These are phyloP conservation scores for Trichogramma dendrolimi DNA, from an alignment of 2,888 invertebrate species.

Conservation along the genomic window DNA sequence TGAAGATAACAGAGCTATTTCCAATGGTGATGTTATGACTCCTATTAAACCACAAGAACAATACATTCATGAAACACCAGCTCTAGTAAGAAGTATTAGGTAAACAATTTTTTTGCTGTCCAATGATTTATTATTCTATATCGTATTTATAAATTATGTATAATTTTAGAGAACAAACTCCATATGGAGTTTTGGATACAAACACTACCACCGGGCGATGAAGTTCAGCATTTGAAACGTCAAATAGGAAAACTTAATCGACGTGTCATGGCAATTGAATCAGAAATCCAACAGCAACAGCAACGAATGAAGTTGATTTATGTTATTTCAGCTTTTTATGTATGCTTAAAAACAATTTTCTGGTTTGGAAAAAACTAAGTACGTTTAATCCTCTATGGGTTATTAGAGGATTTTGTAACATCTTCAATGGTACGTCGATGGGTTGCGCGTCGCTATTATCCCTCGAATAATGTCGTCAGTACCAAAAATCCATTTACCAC, in stretches of 20 bases:
- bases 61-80: constrained; percentile 40
- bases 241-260: constrained; percentile 85
- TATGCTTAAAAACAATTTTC: constrained; percentile 78
- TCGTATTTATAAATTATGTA: constrained; percentile 4
- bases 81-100: constrained; percentile 42
- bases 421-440: constrained; percentile 15
- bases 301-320: constrained; percentile 84
- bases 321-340: constrained; percentile 78
- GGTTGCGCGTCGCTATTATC: neutral
- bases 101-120: constrained; percentile 24
- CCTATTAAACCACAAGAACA: constrained; percentile 30
- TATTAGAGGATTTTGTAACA: constrained; percentile 2
- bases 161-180: constrained; percentile 62
- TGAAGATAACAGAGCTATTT: constrained; percentile 55
- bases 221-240: constrained; percentile 75
- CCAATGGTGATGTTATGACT: constrained; percentile 33
- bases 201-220: constrained; percentile 61
- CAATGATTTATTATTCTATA: neutral
- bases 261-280: constrained; percentile 80
- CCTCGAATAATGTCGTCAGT: constrained; percentile 5
- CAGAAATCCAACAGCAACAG: constrained; percentile 77
- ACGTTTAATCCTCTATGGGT: neutral
- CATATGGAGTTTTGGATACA: constrained; percentile 49
- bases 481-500: constrained; percentile 8
- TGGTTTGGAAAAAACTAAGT: constrained; percentile 68